Conservation (phyloP, 2,797 vertebrate genomes). For the Enteromius treurensis region DNA sequence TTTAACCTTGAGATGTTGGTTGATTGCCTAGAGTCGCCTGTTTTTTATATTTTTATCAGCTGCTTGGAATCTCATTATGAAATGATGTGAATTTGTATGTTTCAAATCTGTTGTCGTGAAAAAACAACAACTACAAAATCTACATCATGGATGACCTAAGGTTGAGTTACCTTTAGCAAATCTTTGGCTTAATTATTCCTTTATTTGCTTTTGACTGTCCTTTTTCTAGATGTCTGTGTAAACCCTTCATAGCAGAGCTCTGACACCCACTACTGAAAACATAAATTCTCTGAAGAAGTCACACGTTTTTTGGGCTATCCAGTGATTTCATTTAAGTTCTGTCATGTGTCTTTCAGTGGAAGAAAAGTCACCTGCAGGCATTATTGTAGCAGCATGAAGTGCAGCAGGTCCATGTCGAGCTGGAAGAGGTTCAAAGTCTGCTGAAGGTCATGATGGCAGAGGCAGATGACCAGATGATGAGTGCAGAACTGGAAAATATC, state of each 20-base stretch:
- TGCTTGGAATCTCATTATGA: not conserved
- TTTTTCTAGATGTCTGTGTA: not conserved
- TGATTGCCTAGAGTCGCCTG: not conserved
- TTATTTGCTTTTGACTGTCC: not conserved
- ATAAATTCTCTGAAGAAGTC: too few species aligned
- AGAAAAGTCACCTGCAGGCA: constrained; percentile 71
- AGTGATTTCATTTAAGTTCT: not conserved
- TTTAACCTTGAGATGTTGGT: not conserved
- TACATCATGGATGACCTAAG: not conserved
- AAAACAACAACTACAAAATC: not conserved
- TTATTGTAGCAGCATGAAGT: constrained; percentile 72
- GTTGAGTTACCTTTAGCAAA: not conserved
- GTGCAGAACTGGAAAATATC: constrained; percentile 54
- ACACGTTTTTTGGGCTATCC: not conserved
- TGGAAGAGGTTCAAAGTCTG: constrained; percentile 58
- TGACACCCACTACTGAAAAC: not conserved
- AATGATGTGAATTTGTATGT: not conserved
- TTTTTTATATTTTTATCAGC: not conserved
- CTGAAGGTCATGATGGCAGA: constrained; percentile 64
- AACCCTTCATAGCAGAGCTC: not conserved
- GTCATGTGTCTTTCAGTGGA: constrained; percentile 64
- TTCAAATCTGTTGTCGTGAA: not conserved
- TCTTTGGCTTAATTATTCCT: not conserved
- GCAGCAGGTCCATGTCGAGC: constrained; percentile 56
- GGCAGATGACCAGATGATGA: constrained; percentile 75